Base-by-base conservation (phyloP, 1,140 invertebrate species). In the Cherax quadricarinatus region DNA sequence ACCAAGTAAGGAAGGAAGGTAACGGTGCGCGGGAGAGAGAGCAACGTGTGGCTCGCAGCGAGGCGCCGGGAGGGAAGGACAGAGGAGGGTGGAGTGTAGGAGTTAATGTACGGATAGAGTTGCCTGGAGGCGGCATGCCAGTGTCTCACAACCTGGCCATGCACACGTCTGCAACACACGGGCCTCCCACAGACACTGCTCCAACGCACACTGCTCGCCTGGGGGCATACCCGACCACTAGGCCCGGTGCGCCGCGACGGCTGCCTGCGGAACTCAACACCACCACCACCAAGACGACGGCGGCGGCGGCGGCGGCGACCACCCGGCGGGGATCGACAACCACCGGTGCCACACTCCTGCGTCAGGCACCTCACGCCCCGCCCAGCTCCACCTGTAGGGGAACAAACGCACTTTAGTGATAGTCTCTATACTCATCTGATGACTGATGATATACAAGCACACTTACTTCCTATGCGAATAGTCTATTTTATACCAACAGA, bases 61-160 rank as follows among this genome's bases (percentile, higher is more conserved):
- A 41, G 73, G 86, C 53, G 41, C 75, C 14, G 75, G 75, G 51
- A 48, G 83, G 86, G 53, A n/a, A 60, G 78, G 51, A 88, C 86
- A 88, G 86, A 88, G 86, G 86, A 75, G 86, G 86, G 51, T 88
- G 86, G 70, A 88, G 86, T 57, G 86, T 88, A 73, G 86, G 86
- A 88, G 86, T 88, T 79, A 88, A 79, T 70, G 86, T 79, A 53
- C 86, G 86, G 48, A 88, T 88, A 73, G 86, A 60, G 86, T 51
- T 79, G 24, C 86, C 73, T 48, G 75, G 57, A 88, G 75, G 73
- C 73, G 86, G 86, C 86, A 88, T 88, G 30, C 86, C 86, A 88
- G 86, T 79, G 51, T 66, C 18, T 88, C 86, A 75, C 21, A 79
- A 21, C 86, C 86, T 88, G 62, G 86, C 86, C 86, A 75, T 88